Base-by-base conservation (phyloP, 2,888 invertebrate genomes). In the Ganaspis brasiliensis region DNA sequence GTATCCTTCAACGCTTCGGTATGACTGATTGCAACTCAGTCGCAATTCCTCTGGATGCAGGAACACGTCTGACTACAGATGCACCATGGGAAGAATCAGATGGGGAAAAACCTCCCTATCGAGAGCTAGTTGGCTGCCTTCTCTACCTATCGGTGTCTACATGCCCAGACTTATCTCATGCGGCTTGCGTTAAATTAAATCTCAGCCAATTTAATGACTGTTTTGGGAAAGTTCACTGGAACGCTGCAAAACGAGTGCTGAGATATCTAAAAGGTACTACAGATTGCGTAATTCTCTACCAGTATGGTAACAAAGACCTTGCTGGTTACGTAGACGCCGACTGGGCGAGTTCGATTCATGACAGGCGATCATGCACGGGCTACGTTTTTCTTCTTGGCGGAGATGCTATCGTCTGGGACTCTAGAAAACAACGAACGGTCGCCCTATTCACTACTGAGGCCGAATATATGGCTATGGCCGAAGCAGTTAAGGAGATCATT, bases 91-190 rank as follows among this genome's bases (percentile, higher is more conserved):
- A 21, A 21, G 24, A 55, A 0, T 12, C 19, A 10, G 70, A 72
- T 31, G 73, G 59, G 8, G 14, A 40, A 12, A 70, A 21, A 31
- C 63, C 67, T 6, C 79, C 77, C 9, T 78, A 78, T 26, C 67
- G 74, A 26, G 72, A 77, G 24, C 59, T 78, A 21, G 59, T 80
- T 10, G 78, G 77, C 14, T 35, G 72, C 0, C 45, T 81, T 5
- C 76, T 81, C 75, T 81, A 81, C 21, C 55, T 81, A 0, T 71
- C 76, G 9, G 77, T n/a, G n/a, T n/a, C n/a, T n/a, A n/a, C n/a
- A n/a, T n/a, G n/a, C n/a, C n/a, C n/a, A n/a, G n/a, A n/a, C 61
- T 81, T 85, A 12, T 31, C 79, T 4, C 82, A 49, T 79, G 79
- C 83, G 0, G 81, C 79, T 0, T 16, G 56, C n/a, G 61, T 59